Evolutionary conservation across 2,113 vertebrate species (phyloP).

Genomic region (Bos taurus): DNA sequence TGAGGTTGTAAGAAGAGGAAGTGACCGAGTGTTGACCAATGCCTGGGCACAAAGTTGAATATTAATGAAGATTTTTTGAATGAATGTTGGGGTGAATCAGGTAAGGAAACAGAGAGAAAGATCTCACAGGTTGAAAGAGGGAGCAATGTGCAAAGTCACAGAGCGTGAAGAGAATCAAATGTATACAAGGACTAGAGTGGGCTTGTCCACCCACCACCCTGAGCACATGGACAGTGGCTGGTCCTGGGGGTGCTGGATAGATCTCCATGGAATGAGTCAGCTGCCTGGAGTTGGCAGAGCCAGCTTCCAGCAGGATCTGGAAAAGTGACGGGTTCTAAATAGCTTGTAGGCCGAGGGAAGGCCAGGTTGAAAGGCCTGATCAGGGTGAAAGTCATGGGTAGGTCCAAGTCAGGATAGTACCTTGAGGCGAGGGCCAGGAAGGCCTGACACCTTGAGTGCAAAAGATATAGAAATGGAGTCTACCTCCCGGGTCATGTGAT

Average conservation of each 20-base stretch:
- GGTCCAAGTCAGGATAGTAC: not conserved
- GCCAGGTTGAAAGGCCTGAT: not conserved
- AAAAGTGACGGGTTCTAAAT: not conserved
- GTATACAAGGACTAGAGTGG: accelerated
- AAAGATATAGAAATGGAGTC: not conserved
- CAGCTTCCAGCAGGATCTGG: not conserved
- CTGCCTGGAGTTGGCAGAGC: not conserved
- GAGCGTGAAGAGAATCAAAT: accelerated
- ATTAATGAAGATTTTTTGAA: not conserved
- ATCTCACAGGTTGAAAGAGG: not conserved
- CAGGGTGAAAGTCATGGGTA: not conserved
- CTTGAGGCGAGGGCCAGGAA: not conserved
- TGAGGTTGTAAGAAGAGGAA: not conserved
- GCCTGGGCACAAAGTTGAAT: not conserved
- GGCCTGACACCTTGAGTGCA: not conserved
- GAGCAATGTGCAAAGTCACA: accelerated
- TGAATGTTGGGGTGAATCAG: not conserved
- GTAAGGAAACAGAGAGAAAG: not conserved
- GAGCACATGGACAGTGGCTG: not conserved
- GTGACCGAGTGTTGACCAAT: accelerated
- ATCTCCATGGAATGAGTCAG: not conserved
- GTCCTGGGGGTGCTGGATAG: not conserved
- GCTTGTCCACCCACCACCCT: no score
- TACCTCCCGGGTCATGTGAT: not conserved
- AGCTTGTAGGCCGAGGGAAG: not conserved